Conservation (phyloP, 1,140 invertebrate genomes). For the Polypedilum pembai region DNA sequence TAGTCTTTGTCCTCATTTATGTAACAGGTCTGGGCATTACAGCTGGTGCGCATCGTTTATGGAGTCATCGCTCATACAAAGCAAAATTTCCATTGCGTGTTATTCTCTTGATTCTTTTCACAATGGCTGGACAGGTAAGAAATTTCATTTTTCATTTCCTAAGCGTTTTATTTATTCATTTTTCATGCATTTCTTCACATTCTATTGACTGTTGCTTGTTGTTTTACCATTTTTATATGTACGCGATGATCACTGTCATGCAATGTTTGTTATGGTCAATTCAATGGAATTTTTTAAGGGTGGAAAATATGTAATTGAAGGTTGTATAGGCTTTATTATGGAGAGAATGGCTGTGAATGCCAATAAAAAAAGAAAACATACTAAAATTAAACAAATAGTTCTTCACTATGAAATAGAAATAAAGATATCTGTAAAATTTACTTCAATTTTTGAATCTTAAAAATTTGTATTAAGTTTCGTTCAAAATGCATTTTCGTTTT, state of each 20-base stretch:
- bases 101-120: slow-evolving; percentile 69
- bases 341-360: too few species aligned
- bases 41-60: slow-evolving; percentile 80
- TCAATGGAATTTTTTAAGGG: not conserved
- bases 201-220: slow-evolving; percentile 7
- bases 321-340: not conserved
- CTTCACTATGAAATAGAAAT: too few species aligned
- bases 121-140: slow-evolving; percentile 73
- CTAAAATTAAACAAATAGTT: too few species aligned
- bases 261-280: not conserved
- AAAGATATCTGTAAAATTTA: too few species aligned
- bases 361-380: too few species aligned
- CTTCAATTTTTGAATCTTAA: too few species aligned
- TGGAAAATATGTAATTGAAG: not conserved
- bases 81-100: slow-evolving; percentile 71
- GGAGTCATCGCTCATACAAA: slow-evolving; percentile 83
- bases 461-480: too few species aligned
- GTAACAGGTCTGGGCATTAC: slow-evolving; percentile 71
- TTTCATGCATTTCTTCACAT: slow-evolving; percentile 23
- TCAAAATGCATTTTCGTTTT: too few species aligned
- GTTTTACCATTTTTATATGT: not conserved
- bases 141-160: slow-evolving; percentile 30
- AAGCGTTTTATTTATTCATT: slow-evolving; percentile 18
- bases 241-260: not conserved
- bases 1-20: slow-evolving; percentile 58